Base-by-base conservation (phyloP, 2,113 vertebrate genomes). In the Halcyon senegalensis region DNA sequence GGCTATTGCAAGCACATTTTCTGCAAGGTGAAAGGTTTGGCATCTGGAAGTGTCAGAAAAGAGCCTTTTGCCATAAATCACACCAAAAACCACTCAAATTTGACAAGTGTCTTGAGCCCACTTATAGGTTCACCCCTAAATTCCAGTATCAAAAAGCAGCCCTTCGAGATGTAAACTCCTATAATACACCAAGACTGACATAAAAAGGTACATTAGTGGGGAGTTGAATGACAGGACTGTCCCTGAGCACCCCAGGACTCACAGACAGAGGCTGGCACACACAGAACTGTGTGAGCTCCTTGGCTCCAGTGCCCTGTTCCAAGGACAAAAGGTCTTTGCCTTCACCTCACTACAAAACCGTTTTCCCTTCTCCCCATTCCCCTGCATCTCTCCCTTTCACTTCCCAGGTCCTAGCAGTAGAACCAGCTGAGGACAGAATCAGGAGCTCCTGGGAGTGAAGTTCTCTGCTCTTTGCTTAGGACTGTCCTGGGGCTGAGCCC, bases 41-140 rank as follows among this genome's bases (percentile, higher is more conserved):
- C 98, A 97, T 98, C 97, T 98, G 98, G 96, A 98, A 94, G 95
- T 98, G 98, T 98, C 98, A 98, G 97, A 96, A 97, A 96, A 66
- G 72, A 98, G 64, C 67, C 95, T 95, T 96, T 96, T 93, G 95
- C 96, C 96, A 98, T 98, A 98, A 98, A 98, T 98, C 98, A 98
- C 96, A 81, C 86, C 94, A 90, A 97, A 97, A 97, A 95, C 84
- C 90, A 80, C 94, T 97, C 97, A 96, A 86, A 97, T 97, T 96
- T 97, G 97, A 98, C 95, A 97, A 97, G 93, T 16, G 7, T 81
- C 97, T 97, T 93, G 97, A 97, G 97, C 98, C 63, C 78, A 86
- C 70, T 97, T 94, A 94, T 15, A 94, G 78, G 84, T 96, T 97
- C 94, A 97, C 93, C 89, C 96, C 91, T 89, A 93, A 96, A 97